Base-by-base conservation (phyloP, 1,140 invertebrate species). In the Polypedilum vanderplanki region DNA sequence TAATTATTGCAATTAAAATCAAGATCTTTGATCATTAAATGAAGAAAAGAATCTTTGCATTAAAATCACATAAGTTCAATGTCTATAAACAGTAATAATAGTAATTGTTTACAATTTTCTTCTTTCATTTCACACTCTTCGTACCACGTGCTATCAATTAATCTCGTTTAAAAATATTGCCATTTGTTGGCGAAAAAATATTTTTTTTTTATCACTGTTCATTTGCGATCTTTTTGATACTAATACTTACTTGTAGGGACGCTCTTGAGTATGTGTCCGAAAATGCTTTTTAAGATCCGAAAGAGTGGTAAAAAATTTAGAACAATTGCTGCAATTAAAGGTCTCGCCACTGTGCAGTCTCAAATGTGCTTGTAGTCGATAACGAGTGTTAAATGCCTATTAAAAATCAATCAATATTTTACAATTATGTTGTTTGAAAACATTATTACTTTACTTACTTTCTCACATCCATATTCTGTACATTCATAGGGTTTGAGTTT, bases 271-370 rank as follows among this genome's bases (percentile, higher is more conserved):
- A 79, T 98, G 95, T 67, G 93, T 95, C 75, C 95, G 87, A 78
- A 90, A 88, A 83, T 98, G 96, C 88, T 97, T 98, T 83, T 95
- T 93, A 77, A 97, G 86, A 84, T 97, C 95, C 83, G 93, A 96
- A 73, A 95, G 84, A 40, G 96, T 98, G 8, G 95, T 98, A 83
- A 98, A 98, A 83, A 90, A 93, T 83, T 97, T 97, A 73, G 89
- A 86, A 80, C 95, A 98, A 76, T 91, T 91, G 78, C 87, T 86
- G 84, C 96, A 98, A 83, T 97, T 96, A 83, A 97, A 98, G n/a
- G 95, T 97, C 80, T 96, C 90, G 10, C 96, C 95, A 81, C 91
- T 96, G 83, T 98, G 96, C 76, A 98, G 85, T 78, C 95, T 87
- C 84, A 96, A 89, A 83, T 98, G 96, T 78, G 95, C 95, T 84